Evolutionary conservation across 2,888 invertebrate genomes (phyloP).

Genomic region (Aphrophora alni): DNA sequence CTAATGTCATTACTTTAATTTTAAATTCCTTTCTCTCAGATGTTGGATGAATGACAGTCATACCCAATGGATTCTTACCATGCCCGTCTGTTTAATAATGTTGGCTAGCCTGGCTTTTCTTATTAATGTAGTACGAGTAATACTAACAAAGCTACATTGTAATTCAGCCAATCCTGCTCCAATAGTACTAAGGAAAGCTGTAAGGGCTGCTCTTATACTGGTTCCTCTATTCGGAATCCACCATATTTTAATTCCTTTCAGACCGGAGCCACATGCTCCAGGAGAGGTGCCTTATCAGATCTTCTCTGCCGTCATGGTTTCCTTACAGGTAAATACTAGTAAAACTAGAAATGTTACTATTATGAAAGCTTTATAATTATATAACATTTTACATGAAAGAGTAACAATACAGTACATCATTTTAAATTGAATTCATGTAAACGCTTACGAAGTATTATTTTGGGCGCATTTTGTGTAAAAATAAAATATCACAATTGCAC

Average conservation of each 20-base stretch:
- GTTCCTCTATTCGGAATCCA: constrained; percentile 92
- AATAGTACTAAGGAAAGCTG: constrained; percentile 64
- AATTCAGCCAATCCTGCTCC: constrained; percentile 67
- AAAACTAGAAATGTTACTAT: no score
- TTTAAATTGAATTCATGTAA: no score
- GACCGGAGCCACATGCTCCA: constrained; percentile 68
- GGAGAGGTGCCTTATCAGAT: constrained; percentile 83
- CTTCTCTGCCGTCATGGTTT: constrained; percentile 83
- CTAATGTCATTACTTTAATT: no score
- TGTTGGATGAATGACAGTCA: constrained; percentile 78
- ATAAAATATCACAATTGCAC: no score
- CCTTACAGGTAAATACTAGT: constrained; percentile 87
- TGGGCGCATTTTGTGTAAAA: no score
- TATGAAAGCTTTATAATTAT: no score
- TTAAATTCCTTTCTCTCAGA: constrained; percentile 55
- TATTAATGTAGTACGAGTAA: constrained; percentile 87
- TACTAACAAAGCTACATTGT: constrained; percentile 79
- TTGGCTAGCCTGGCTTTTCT: constrained; percentile 83
- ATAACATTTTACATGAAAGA: no score
- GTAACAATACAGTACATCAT: no score
- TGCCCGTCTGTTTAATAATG: constrained; percentile 80
- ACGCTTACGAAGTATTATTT: no score
- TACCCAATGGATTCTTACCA: constrained; percentile 75
- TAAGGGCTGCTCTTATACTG: constrained; percentile 83
- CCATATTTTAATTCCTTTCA: constrained; percentile 86